Evolutionary conservation across 1,140 invertebrate species (phyloP), one percentile per base, ranked within the genome.

Genomic region (Heliothis virescens): DNA sequence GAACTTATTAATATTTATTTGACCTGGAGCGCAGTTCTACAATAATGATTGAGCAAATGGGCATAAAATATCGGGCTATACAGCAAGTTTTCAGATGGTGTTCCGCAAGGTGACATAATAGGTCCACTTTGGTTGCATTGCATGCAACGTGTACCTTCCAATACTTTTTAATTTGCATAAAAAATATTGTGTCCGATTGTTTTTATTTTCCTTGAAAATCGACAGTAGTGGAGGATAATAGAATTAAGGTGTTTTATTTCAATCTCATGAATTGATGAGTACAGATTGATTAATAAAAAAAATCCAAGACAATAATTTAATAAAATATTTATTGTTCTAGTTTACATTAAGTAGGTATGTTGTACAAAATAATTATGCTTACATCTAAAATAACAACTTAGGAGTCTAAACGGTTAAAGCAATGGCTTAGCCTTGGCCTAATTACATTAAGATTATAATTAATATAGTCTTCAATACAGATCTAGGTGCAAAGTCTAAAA

Each of bases 301-400:
- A 74, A 10, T 12, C 3, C 15, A 26, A 55, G 41, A 55, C 53
- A 16, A 52, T 75, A 69, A 53, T 81, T 79, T 82, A 67, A 81
- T 79, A 82, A 85, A 81, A 78, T 74, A 82, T 86, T 82, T 82
- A 82, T 83, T 85, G 62, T 79, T 80, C 62, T 60, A 74, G 48
- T 74, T 78, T 73, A 77, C 29, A 67, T 62, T 71, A 75, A 52
- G 52, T 60, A 83, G 71, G 69, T 72, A 79, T 75, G 79, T 84
- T 86, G 84, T 84, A 82, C 81, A 83, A 85, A 85, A 85, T 83
- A 87, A 73, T 50, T 85, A 81, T 79, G 78, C 84, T 86, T 90
- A 89, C 79, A 78, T 80, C 83, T 90, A 90, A 26, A 73, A 52
- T 76, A 80, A 80, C 62, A 80, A 77, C 71, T 77, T 77, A 81